phyloP scores from a whole-genome alignment of 2,888 invertebrate species.

The Dasypogon diadema region DNA sequence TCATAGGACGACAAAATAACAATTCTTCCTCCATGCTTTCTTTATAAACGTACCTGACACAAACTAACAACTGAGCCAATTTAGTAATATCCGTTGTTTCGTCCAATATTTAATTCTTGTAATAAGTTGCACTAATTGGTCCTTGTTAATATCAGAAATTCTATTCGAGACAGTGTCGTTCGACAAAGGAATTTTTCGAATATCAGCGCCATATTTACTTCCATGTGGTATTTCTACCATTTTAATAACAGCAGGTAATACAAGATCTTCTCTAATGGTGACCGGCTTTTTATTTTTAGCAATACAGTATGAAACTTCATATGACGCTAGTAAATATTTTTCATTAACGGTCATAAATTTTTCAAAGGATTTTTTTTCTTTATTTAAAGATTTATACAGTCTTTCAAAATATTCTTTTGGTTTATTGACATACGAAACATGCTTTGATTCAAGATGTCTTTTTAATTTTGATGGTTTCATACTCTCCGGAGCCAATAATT shows the following conservation, averaged over 20 bases:
- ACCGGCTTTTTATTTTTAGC: constrained; percentile 37
- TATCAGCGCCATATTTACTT: constrained; percentile 10
- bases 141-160: constrained; percentile 32
- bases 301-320: constrained; percentile 38
- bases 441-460: constrained; percentile 25
- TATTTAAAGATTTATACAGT: constrained; percentile 20
- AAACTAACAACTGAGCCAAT: constrained; percentile 10
- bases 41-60: constrained; percentile 13
- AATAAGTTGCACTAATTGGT: constrained; percentile 18
- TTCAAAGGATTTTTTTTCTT: constrained; percentile 11
- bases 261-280: constrained; percentile 37
- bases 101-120: constrained; percentile 22
- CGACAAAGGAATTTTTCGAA: constrained; percentile 28
- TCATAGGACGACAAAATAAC: constrained; percentile 32
- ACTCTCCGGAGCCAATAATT: constrained; percentile 24
- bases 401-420: constrained; percentile 35
- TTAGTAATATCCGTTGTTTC: constrained; percentile 33
- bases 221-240: constrained; percentile 30
- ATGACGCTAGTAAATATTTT: constrained; percentile 37
- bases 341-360: constrained; percentile 11
- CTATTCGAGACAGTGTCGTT: constrained; percentile 21
- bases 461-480: constrained; percentile 40
- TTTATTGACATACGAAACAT: constrained; percentile 21
- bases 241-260: constrained; percentile 24
- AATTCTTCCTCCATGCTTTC: constrained; percentile 9